Percentiles rank a stretch among this genome's conserved stretches.
Conservation (phyloP, 2,113 vertebrate species). For the Anoplopoma fimbria region DNA sequence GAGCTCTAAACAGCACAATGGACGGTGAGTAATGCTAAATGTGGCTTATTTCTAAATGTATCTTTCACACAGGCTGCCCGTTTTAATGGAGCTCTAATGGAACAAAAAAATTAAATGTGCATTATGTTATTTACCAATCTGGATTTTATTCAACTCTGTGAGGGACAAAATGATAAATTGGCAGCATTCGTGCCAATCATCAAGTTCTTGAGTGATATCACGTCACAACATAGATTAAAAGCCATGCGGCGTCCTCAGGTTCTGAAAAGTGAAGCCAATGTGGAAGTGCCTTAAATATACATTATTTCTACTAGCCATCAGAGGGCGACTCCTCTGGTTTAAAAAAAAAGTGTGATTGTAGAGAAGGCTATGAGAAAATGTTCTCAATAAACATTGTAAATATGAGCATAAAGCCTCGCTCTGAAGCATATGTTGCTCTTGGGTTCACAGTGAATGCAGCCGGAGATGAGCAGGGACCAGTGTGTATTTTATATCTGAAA, state of each 20-base stretch:
- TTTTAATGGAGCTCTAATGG: constrained; percentile 49
- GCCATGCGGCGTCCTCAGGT: neutral
- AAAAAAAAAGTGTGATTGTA: too few species aligned
- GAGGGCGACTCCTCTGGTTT: too few species aligned
- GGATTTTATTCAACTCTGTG: neutral
- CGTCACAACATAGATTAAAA: neutral
- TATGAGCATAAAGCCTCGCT: too few species aligned
- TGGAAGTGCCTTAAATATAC: too few species aligned
- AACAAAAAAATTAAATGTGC: constrained; percentile 18
- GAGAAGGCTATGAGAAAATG: too few species aligned
- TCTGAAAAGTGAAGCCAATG: too few species aligned
- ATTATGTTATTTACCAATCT: constrained; percentile 8
- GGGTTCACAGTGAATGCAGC: neutral
- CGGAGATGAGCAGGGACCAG: neutral
- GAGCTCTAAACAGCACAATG: constrained; percentile 43
- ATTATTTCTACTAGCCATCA: too few species aligned
- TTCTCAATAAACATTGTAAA: too few species aligned
- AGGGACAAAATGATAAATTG: neutral
- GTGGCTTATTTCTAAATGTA: constrained; percentile 40
- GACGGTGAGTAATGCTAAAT: constrained; percentile 51
- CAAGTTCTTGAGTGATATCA: neutral
- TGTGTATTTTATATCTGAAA: neutral
- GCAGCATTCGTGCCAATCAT: neutral
- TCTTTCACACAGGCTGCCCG: constrained; percentile 27
- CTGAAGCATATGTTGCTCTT: neutral